These are phyloP conservation scores for Hetaerina americana DNA, from an alignment of 1,140 invertebrate species.

Conservation along the genomic window DNA sequence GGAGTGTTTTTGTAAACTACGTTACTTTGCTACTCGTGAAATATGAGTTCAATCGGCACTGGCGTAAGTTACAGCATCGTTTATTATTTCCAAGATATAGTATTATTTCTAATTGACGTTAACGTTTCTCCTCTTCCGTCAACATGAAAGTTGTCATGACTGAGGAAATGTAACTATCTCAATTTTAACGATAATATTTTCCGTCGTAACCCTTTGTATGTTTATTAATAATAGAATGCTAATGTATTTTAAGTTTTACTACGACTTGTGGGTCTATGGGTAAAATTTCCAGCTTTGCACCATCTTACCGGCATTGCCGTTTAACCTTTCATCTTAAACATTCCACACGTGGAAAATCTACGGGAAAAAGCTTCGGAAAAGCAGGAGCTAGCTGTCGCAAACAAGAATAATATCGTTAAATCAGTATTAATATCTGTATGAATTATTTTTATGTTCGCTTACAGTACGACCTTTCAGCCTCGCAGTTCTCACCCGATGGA, in stretches of 20 bases:
- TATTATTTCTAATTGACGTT: constrained; percentile 19
- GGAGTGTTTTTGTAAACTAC: no score
- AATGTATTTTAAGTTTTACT: not conserved
- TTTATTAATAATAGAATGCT: constrained; percentile 13
- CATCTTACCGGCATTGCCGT: not conserved
- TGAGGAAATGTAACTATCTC: constrained; percentile 8
- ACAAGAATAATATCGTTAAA: not conserved
- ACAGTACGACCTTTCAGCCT: constrained; percentile 96
- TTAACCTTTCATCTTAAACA: constrained; percentile 11
- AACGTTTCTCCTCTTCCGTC: constrained; percentile 17
- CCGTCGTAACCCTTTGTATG: constrained; percentile 2
- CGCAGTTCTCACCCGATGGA: constrained; percentile 98
- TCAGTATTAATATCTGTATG: not conserved
- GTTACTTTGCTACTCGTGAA: no score
- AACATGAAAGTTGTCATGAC: constrained; percentile 5
- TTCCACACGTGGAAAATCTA: no score
- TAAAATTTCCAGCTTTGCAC: not conserved
- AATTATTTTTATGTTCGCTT: constrained; percentile 25
- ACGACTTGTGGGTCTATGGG: constrained; percentile 16
- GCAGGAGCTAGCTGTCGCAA: not conserved
- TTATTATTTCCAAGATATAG: not conserved
- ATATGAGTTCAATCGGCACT: constrained; percentile 92
- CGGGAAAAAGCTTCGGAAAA: no score
- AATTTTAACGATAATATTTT: constrained; percentile 9
- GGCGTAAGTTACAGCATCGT: constrained; percentile 52